Conservation (phyloP, 2,797 vertebrate genomes). For the Picus viridis region DNA sequence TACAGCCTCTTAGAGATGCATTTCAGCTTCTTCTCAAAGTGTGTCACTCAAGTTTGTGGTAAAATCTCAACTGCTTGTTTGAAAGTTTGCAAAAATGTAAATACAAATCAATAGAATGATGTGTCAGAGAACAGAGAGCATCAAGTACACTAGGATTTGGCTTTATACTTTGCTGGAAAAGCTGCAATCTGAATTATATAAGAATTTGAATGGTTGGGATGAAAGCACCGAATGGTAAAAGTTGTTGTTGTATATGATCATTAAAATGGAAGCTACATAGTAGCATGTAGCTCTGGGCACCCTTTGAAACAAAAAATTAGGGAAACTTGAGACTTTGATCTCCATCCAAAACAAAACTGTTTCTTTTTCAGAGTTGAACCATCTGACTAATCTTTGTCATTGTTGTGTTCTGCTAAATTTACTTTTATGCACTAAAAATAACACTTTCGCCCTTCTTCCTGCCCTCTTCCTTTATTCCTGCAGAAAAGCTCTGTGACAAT, state of each 20-base stretch:
- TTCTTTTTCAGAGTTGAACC: background rate
- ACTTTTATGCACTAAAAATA: constrained; percentile 5
- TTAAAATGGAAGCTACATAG: background rate
- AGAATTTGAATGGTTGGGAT: background rate
- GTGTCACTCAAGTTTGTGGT: background rate
- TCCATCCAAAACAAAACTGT: background rate
- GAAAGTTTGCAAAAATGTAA: background rate
- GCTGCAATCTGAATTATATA: background rate
- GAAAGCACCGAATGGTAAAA: background rate
- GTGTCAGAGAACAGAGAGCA: background rate
- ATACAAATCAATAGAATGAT: rapidly evolving
- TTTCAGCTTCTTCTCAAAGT: background rate
- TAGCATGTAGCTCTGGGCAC: background rate
- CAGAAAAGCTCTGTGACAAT: background rate
- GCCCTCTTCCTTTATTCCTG: background rate
- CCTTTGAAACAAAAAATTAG: background rate
- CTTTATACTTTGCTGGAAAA: background rate
- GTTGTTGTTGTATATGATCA: background rate
- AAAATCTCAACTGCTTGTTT: background rate
- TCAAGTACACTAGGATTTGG: background rate
- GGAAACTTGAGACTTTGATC: background rate
- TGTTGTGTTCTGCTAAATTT: background rate
- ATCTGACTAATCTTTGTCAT: background rate
- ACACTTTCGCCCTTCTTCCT: background rate
- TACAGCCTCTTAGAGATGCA: background rate